Base-by-base conservation (phyloP, 2,113 vertebrate genomes). In the Isichthys henryi region DNA sequence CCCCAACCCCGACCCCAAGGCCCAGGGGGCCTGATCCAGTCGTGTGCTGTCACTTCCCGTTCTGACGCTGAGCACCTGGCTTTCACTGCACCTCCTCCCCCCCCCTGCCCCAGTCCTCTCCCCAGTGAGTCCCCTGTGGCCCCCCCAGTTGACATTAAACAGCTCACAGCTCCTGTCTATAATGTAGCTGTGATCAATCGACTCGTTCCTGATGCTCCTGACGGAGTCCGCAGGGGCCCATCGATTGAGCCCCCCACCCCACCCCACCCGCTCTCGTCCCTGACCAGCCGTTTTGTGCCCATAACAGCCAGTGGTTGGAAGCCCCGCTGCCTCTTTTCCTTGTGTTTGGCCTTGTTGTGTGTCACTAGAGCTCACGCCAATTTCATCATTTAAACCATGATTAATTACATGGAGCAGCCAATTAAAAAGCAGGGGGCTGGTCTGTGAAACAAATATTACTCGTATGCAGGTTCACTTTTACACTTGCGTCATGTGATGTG, bases 21-120 rank as follows among this genome's bases (percentile, higher is more conserved):
- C 96, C 96, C 89, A 0, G 89, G 90, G 96, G 96, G 94, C 91
- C 45, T 62, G 45, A 93, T 92, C 95, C 95, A 96, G 96, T n/a
- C 50, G 50, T 39, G 35, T 19, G 95, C 94, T 94, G 96, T 96
- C 97, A 96, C 96, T 93, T 93, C 95, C 93, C 96, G 96, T 96
- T 93, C 94, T 97, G 97, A 95, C 94, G 96, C 95, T 93, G 94
- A 94, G 97, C 98, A 98, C 97, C 97, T 98, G 97, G 95, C 95
- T 96, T 96, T 96, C 15, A 15, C 49, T 92, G n/a, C 87, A 88
- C 88, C 91, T 95, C 89, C n/a, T n/a, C 91, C 93, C 92, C 93
- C 93, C 95, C 94, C 39, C 2, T 93, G 93, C 91, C 48, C 94
- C 94, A 94, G 93, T 93, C 95, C 94, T 94, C 45, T 39, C 31